Evolutionary conservation across 2,797 vertebrate species (phyloP).

Genomic region (Hipposideros larvatus): DNA sequence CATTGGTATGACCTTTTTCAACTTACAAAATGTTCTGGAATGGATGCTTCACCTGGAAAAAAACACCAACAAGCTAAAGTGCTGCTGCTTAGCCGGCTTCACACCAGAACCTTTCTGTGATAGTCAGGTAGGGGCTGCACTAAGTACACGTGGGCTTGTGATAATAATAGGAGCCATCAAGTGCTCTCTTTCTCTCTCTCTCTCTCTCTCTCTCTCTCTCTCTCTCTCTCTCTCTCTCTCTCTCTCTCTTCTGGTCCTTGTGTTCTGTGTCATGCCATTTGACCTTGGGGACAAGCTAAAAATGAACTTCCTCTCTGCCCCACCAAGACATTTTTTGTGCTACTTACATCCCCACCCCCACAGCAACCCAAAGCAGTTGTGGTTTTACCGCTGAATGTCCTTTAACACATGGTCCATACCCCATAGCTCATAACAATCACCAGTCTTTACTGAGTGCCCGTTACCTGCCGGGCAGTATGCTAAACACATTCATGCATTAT

Average conservation of each 20-base stretch:
- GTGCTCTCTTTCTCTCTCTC: not conserved
- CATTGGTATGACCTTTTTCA: not conserved
- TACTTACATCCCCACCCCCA: not conserved
- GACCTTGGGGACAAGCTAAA: not conserved
- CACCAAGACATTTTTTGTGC: not conserved
- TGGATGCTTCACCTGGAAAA: not conserved
- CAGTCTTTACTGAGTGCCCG: not conserved
- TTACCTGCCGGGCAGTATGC: not conserved
- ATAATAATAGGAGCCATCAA: not conserved
- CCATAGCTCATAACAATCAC: not conserved
- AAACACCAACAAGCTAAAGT: not conserved
- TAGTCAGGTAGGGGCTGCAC: not conserved
- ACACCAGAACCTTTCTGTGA: not conserved
- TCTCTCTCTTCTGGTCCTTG: not conserved
- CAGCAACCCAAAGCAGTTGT: not conserved
- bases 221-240: not conserved
- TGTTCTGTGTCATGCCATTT: not conserved
- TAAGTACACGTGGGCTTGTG: not conserved
- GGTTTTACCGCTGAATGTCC: not conserved
- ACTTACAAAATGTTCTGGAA: not conserved
- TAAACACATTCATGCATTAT: slow-evolving; percentile 21
- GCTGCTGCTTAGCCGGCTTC: not conserved
- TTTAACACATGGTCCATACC: not conserved
- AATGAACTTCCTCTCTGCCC: not conserved
- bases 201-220: not conserved